Evolutionary conservation across 2,888 invertebrate genomes (phyloP).

Genomic region (Campopleginae sp.): DNA sequence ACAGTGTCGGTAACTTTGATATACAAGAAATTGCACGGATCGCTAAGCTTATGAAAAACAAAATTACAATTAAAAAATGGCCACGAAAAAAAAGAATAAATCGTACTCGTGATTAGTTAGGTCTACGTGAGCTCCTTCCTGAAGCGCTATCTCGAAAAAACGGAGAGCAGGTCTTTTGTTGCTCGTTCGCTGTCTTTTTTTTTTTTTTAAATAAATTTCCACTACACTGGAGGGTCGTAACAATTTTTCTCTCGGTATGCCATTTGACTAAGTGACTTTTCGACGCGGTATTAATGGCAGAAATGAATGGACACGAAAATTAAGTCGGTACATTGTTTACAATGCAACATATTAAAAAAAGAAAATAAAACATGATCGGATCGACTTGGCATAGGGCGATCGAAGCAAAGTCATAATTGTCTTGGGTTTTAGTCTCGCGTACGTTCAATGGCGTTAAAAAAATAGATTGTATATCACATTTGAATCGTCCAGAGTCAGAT

Average conservation of each 20-base stretch:
- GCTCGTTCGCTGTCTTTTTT: conserved; percentile 2
- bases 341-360: conserved; percentile 18
- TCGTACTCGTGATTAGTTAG: conserved; percentile 73
- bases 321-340: conserved; percentile 31
- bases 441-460: conserved; percentile 29
- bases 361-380: conserved; percentile 4
- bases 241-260: conserved; percentile 3
- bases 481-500: not conserved
- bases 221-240: not conserved
- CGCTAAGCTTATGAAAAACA: conserved; percentile 70
- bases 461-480: conserved; percentile 4
- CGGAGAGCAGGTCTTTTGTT: conserved; percentile 1
- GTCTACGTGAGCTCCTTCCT: conserved; percentile 55
- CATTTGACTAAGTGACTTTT: conserved; percentile 10
- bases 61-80: conserved; percentile 72
- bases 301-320: conserved; percentile 34
- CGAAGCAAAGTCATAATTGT: conserved; percentile 19
- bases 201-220: conserved; percentile 15
- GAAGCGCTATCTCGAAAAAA: not conserved
- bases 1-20: conserved; percentile 83
- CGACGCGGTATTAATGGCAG: conserved; percentile 1
- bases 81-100: conserved; percentile 74
- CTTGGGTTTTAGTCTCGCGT: conserved; percentile 6
- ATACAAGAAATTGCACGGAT: conserved; percentile 81
- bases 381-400: conserved; percentile 5